Evolutionary conservation across 2,888 invertebrate genomes (phyloP), one percentile per base, ranked within the genome.

Genomic region (Pelosia muscerda): DNA sequence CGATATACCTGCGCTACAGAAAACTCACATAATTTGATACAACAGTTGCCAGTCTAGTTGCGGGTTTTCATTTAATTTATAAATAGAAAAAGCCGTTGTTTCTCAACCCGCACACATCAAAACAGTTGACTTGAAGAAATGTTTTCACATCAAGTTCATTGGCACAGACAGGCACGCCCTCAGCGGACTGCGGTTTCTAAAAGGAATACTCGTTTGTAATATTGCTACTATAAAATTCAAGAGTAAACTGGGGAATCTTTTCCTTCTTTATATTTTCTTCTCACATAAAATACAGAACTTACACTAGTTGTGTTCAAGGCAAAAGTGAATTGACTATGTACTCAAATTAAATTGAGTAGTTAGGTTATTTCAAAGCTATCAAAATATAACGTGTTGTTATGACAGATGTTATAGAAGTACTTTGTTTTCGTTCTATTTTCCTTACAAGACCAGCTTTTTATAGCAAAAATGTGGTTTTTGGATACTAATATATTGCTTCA

Each of bases 21-120:
- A n/a, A 49, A 6, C 49, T 49, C 19, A 15, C 6, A 5, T 38
- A 42, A 15, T 19, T 5, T 42, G 19, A 42, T 42, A 42, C 42
- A 15, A 19, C 2, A 19, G n/a, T 2, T 49, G 9, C 49, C 9
- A 49, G 9, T 49, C 49, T n/a, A n/a, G n/a, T n/a, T 9, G 6
- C 19, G 15, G 13, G 23, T 53, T 49, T 34, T 31, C 26, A 28
- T 42, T 22, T 42, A 66, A 28, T 15, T 54, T 63, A 54, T 5
- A 54, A 31, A 22, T 0, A 13, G 31, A 54, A 53, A 63, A 63
- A 54, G 19, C 23, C 31, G 5, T 31, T 54, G 31, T 54, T 54
- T 62, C 23, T 31, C 62, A 54, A 31, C 15, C 53, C 31, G 19
- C 54, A 34, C 31, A 54, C 63, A 31, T 54, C 23, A 25, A 34